These are phyloP conservation scores for Catagonus wagneri DNA, from an alignment of 2,113 vertebrate species.

Conservation along the genomic window DNA sequence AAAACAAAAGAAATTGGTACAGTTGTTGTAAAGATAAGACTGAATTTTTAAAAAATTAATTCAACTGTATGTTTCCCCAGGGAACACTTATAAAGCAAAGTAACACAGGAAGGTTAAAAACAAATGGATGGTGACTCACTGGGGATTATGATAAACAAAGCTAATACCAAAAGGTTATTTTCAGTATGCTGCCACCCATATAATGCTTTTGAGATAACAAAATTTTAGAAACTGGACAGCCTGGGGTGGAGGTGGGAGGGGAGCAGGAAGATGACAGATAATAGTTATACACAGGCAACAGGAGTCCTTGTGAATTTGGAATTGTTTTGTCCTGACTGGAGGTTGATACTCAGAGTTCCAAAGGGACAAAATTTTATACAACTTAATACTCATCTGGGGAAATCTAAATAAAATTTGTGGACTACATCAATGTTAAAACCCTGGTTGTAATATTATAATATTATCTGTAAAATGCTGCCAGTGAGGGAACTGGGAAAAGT, in stretches of 20 bases:
- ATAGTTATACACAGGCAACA: neutral
- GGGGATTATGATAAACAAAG: neutral
- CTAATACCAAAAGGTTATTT: neutral
- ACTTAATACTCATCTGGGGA: neutral
- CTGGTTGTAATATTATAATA: neutral
- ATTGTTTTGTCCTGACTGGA: neutral
- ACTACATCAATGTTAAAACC: neutral
- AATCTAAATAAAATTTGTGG: neutral
- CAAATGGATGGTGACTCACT: neutral
- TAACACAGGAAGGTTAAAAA: neutral
- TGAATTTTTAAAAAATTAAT: neutral
- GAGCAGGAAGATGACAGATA: neutral
- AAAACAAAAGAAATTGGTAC: neutral
- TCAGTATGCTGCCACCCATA: neutral
- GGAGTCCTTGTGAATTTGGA: neutral
- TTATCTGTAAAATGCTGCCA: neutral
- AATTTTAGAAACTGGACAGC: neutral
- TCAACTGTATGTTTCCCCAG: neutral
- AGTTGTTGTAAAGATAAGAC: neutral
- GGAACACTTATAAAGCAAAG: neutral
- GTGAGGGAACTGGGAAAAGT: neutral
- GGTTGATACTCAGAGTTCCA: neutral
- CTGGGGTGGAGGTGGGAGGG: neutral
- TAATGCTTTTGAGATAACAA: neutral
- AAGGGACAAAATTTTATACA: neutral